These are phyloP conservation scores for Amazona vittata DNA, from an alignment of 2,113 vertebrate species.

Conservation along the genomic window DNA sequence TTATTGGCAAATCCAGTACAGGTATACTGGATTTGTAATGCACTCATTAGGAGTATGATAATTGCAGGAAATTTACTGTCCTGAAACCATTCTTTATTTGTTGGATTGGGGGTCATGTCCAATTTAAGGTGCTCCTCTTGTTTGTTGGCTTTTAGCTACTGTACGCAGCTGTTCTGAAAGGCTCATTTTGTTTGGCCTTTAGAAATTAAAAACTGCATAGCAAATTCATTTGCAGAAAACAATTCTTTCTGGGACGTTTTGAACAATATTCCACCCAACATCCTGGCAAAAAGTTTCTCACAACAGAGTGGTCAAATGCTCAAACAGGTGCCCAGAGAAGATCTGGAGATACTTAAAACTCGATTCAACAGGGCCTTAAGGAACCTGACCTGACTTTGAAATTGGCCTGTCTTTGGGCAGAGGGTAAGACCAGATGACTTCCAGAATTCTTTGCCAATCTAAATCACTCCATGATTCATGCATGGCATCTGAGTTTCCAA, in stretches of 20 bases:
- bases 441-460: neutral
- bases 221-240: neutral
- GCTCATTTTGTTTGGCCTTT: neutral
- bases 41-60: neutral
- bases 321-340: neutral
- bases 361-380: neutral
- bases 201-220: neutral
- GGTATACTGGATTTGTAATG: neutral
- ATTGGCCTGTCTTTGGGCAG: neutral
- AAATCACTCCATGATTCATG: neutral
- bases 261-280: neutral
- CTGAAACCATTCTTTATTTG: neutral
- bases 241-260: neutral
- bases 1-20: neutral
- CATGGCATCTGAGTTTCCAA: neutral
- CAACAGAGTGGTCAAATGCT: neutral
- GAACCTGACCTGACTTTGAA: neutral
- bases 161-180: neutral
- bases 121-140: neutral
- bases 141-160: neutral
- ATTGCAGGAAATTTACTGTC: neutral
- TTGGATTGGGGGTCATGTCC: neutral
- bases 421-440: neutral
- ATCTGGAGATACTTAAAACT: neutral
- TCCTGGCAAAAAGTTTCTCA: neutral